phyloP scores from a whole-genome alignment of 2,888 invertebrate species.

The Ditylenchus weischeri region DNA sequence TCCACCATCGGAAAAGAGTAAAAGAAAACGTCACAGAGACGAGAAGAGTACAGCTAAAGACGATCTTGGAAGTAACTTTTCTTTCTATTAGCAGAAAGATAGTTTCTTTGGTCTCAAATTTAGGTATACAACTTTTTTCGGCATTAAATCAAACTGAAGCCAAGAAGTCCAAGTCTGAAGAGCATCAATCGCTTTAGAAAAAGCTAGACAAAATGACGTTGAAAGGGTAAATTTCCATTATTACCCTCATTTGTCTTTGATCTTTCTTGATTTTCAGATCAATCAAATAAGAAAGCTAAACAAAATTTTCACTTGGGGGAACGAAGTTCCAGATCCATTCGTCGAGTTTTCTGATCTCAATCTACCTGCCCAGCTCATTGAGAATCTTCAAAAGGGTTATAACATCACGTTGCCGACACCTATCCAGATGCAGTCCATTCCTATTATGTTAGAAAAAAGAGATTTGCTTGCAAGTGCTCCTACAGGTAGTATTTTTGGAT shows the following conservation, averaged over 20 bases:
- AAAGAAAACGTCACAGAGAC: neutral
- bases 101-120: too few species aligned
- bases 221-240: too few species aligned
- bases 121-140: too few species aligned
- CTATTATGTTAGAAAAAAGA: conserved; percentile 71
- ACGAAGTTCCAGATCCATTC: conserved; percentile 49
- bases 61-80: neutral
- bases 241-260: neutral
- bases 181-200: too few species aligned
- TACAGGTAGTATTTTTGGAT: conserved; percentile 67
- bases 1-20: neutral
- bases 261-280: conserved; percentile 32
- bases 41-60: neutral
- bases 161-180: too few species aligned
- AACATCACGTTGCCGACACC: conserved; percentile 71
- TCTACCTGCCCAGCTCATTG: conserved; percentile 28
- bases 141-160: too few species aligned
- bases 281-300: conserved; percentile 42
- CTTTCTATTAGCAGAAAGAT: too few species aligned
- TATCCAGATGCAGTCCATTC: conserved; percentile 87
- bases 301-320: conserved; percentile 54
- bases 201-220: too few species aligned
- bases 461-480: conserved; percentile 90
- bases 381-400: conserved; percentile 24
- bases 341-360: conserved; percentile 44